These are phyloP conservation scores for Pipistrellus kuhlii DNA, from an alignment of 2,797 vertebrate species.

Conservation along the genomic window DNA sequence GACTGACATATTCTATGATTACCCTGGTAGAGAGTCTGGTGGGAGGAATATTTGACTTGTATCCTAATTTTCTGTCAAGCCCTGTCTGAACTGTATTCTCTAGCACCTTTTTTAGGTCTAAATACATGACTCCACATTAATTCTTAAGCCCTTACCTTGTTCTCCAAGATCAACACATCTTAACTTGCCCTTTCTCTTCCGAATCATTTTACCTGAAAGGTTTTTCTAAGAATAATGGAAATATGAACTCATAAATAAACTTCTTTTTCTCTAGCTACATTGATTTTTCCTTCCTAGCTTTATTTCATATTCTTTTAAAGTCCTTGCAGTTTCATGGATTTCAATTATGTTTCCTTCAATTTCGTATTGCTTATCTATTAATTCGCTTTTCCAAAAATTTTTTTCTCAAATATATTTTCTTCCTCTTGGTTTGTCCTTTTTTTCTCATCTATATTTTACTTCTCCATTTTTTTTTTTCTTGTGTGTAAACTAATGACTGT, in stretches of 20 bases:
- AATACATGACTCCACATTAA: background rate
- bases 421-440: background rate
- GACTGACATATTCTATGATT: background rate
- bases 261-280: background rate
- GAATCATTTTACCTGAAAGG: background rate
- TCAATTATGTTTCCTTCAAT: background rate
- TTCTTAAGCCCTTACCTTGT: background rate
- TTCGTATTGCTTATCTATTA: background rate
- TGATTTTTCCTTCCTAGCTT: conserved; percentile 36
- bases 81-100: background rate
- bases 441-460: background rate
- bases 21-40: background rate
- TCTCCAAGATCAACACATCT: background rate
- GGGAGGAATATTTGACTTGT: background rate
- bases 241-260: background rate
- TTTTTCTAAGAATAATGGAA: conserved; percentile 32
- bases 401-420: background rate
- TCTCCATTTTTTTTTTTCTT: background rate
- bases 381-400: background rate
- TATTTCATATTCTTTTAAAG: conserved; percentile 21
- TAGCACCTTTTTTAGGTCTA: background rate
- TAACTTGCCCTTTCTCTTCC: background rate
- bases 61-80: background rate
- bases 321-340: background rate
- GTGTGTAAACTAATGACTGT: background rate